phyloP scores from a whole-genome alignment of 2,797 vertebrate genomes.

The Lagodon rhomboides region DNA sequence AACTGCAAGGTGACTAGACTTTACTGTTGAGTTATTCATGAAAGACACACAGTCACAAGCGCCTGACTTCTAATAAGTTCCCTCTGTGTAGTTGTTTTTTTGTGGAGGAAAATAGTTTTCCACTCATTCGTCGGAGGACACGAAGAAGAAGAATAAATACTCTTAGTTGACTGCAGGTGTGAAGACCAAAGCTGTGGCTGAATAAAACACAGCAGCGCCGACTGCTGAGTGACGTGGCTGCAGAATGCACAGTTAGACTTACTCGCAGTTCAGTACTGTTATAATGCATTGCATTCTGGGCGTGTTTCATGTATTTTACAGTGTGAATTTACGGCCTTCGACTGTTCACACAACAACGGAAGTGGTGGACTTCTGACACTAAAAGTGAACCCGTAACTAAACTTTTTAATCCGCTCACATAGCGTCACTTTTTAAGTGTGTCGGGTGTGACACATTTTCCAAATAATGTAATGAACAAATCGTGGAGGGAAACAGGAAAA shows the following conservation, averaged over 20 bases:
- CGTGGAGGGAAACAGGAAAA: no score
- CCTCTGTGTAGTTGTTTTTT: constrained; percentile 55
- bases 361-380: no score
- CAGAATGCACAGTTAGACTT: not conserved
- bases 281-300: no score
- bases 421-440: no score
- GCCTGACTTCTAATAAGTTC: constrained; percentile 65
- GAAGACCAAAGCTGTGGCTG: constrained; percentile 32
- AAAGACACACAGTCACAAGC: constrained; percentile 48
- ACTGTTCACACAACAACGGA: no score
- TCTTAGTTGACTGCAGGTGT: constrained; percentile 58
- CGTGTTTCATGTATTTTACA: no score
- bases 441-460: no score
- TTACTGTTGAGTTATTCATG: constrained; percentile 34
- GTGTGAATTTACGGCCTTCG: no score
- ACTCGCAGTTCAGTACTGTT: no score
- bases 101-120: constrained; percentile 63
- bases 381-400: no score
- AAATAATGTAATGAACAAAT: no score
- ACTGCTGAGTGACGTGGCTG: not conserved
- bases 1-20: constrained; percentile 31
- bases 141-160: constrained; percentile 59
- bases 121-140: constrained; percentile 54
- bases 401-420: no score
- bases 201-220: constrained; percentile 17